These are phyloP conservation scores for Octopus sinensis DNA, from an alignment of 1,140 invertebrate species.

Conservation along the genomic window DNA sequence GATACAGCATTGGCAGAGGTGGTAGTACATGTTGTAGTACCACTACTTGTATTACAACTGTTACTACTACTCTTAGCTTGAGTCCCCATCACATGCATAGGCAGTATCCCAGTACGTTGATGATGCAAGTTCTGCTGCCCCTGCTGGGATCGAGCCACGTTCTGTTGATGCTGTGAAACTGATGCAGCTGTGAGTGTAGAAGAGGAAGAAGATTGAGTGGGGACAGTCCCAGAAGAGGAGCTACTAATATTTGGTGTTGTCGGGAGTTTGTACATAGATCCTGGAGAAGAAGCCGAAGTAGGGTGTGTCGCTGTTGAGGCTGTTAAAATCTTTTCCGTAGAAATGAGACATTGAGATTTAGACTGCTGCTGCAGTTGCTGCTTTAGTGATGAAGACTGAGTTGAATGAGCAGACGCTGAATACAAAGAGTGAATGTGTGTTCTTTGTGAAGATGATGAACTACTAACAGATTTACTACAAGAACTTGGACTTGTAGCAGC, in stretches of 20 bases:
- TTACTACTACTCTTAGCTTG: neutral
- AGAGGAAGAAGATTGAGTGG: neutral
- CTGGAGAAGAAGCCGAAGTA: constrained; percentile 5
- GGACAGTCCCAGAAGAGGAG: neutral
- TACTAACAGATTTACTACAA: neutral
- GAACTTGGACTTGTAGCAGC: neutral
- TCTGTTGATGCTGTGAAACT: neutral
- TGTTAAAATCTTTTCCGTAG: neutral
- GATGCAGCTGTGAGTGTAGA: neutral
- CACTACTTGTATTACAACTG: neutral
- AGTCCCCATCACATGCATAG: neutral
- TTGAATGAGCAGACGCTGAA: neutral
- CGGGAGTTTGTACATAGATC: constrained; percentile 6
- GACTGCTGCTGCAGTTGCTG: neutral
- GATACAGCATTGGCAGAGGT: neutral
- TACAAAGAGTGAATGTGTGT: neutral
- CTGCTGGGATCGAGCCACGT: neutral
- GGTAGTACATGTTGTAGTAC: neutral
- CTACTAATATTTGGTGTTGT: constrained; percentile 2
- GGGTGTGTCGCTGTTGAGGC: neutral
- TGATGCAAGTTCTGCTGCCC: neutral
- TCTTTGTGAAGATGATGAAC: neutral
- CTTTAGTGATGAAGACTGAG: neutral
- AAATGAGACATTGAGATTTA: neutral
- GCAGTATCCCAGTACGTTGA: neutral